Percentiles rank a stretch among this genome's conserved stretches.
Evolutionary conservation across 1,140 invertebrate species (phyloP).

Genomic region (Drosophila jambulina): DNA sequence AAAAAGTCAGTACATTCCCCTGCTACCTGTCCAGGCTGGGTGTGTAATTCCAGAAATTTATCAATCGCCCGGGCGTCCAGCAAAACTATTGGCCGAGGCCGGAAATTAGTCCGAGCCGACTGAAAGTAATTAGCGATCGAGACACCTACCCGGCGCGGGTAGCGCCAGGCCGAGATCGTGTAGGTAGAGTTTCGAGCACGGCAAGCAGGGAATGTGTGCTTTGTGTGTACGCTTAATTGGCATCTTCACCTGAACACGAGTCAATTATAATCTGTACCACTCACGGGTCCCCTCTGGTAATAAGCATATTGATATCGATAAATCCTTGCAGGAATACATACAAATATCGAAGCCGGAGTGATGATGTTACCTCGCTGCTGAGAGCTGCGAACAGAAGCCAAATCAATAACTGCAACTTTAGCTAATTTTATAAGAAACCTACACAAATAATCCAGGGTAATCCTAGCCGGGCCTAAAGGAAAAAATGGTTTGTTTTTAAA

Average conservation of each 20-base stretch:
- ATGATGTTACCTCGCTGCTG: slow-evolving; percentile 1
- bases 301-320: not conserved
- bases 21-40: slow-evolving; percentile 45
- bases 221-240: slow-evolving; percentile 12
- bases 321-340: slow-evolving; percentile 14
- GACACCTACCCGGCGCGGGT: slow-evolving; percentile 40
- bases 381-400: slow-evolving; percentile 48
- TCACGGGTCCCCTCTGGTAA: not conserved
- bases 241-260: slow-evolving; percentile 4
- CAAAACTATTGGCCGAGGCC: slow-evolving; percentile 18
- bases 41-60: slow-evolving; percentile 68
- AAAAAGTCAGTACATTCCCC: slow-evolving; percentile 27
- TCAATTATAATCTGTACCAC: slow-evolving; percentile 3
- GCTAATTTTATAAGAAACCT: slow-evolving; percentile 40
- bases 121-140: slow-evolving; percentile 76
- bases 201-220: not conserved
- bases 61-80: slow-evolving; percentile 51
- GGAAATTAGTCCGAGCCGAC: slow-evolving; percentile 74
- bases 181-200: not conserved
- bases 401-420: slow-evolving; percentile 58
- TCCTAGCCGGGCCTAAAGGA: slow-evolving; percentile 52
- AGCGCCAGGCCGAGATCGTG: not conserved
- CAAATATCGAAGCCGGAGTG: slow-evolving; percentile 12
- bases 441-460: slow-evolving; percentile 53
- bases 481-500: slow-evolving; percentile 55